Evolutionary conservation across 1,140 invertebrate species (phyloP), one percentile per base, ranked within the genome.

Genomic region (Bombus confusus): DNA sequence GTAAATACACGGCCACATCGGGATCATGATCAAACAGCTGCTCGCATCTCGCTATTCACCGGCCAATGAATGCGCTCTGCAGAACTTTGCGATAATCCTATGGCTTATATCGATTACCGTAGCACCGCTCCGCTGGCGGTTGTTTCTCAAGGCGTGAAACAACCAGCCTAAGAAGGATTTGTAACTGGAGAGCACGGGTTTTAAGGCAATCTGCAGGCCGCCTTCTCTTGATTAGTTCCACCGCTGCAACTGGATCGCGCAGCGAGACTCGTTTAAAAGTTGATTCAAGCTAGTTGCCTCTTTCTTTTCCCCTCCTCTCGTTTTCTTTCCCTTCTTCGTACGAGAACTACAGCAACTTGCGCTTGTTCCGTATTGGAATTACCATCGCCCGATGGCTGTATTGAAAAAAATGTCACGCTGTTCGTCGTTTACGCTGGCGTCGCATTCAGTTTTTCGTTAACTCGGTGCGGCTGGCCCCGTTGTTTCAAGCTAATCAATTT

Each of bases 81-180:
- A 28, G 37, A 71, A 84, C 76, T 76, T 68, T 37, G 64, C 69
- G 76, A 79, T 84, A 79, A 84, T 84, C 82, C 82, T 43, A 84
- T 71, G 82, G 75, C 82, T 84, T 84, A 79, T 84, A 84, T 84
- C 82, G 82, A 79, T 84, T 79, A 84, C 66, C 75, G 39, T 13
- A 25, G 9, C 43, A 22, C 31, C 5, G 64, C 22, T 57, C 13
- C 10, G 74, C 25, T 25, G 22, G 25, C 15, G 75, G n/a, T 59
- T 69, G 64, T 78, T 78, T 22, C 75, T 84, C 47, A 78, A 69
- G 82, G 73, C 64, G 75, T 57, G 39, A 79, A 79, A 59, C 75
- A 79, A 71, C 66, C 22, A 31, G 52, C 57, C 39, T 75, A 75
- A 82, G 71, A 64, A 74, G 80, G 71, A 82, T 74, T 82, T 82